These are phyloP conservation scores for Argopecten irradians DNA, from an alignment of 1,140 invertebrate species.

Conservation along the genomic window DNA sequence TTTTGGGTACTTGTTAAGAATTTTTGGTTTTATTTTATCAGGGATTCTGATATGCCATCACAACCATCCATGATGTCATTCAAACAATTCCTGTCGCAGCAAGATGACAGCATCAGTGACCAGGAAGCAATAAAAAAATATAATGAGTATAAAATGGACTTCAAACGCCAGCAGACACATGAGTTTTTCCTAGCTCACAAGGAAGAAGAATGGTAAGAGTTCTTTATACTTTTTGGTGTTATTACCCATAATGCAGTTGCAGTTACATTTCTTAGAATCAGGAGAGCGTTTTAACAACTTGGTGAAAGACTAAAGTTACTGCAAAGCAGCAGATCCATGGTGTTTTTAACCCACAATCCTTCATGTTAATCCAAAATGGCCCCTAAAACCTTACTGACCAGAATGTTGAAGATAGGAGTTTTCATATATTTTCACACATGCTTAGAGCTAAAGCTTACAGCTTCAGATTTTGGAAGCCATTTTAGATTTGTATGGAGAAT, in stretches of 20 bases:
- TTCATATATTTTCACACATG: too few relatives aligned
- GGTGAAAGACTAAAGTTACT: too few relatives aligned
- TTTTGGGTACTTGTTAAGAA: not conserved
- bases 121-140: constrained; percentile 98
- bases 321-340: too few relatives aligned
- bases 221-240: not conserved
- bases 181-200: constrained; percentile 99
- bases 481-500: too few relatives aligned
- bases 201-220: constrained; percentile 99
- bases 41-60: constrained; percentile 73
- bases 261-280: constrained; percentile 26
- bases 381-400: too few relatives aligned
- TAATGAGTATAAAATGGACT: constrained; percentile 99
- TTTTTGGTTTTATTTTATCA: constrained; percentile 41
- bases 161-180: constrained; percentile 95
- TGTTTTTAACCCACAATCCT: too few relatives aligned
- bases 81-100: constrained; percentile 96
- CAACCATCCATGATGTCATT: constrained; percentile 97
- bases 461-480: too few relatives aligned
- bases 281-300: constrained; percentile 42
- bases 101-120: constrained; percentile 98
- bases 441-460: too few relatives aligned
- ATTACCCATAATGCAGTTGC: constrained; percentile 36
- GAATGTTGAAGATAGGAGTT: too few relatives aligned
- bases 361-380: too few relatives aligned